Base-by-base conservation (phyloP, 2,888 invertebrate genomes). In the Monoplex corrugatus region DNA sequence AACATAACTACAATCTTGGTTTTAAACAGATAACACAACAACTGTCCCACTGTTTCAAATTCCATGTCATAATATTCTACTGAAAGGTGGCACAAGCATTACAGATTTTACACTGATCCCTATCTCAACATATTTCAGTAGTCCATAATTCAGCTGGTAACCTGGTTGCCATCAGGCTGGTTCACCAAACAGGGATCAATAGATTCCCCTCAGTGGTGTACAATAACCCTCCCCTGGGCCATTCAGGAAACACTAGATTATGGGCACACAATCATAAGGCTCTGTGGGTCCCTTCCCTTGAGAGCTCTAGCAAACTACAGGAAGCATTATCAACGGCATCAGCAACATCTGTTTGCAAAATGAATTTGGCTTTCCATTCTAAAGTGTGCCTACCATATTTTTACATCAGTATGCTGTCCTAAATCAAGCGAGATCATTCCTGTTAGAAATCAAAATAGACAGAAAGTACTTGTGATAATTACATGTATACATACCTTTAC, bases 201-300 rank as follows among this genome's bases (percentile, higher is more conserved):
- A 75, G 35, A 16, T 38, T 13, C 75, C 75, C 28, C 19, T 16
- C 75, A 19, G 38, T 38, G 1, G 38, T 32, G 38, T 75, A 75
- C 75, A 75, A 75, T 75, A 16, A 38, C 75, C 35, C 75, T 75
- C 75, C 75, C 75, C 38, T 19, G 6, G 75, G 75, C 75, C 75
- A 38, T 38, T 75, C 75, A 75, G 75, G 75, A 75, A 68, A 75
- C 75, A 75, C 75, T 35, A 38, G 75, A 75, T 75, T 75, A 75
- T 75, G 75, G 75, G 75, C 75, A 38, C 75, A 75, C 75, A 75
- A 75, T 75, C 75, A 75, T 75, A 75, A 16, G 13, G 75, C 35
- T 23, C 75, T 13, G 38, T 23, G 38, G 19, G 75, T 38, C 38
- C 35, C 35, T 38, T 23, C 75, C 23, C 75, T 32, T 23, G 68